Percentiles rank a stretch among this genome's conserved stretches.
Conservation (phyloP, 2,113 vertebrate species). For the Cnemophilus loriae region DNA sequence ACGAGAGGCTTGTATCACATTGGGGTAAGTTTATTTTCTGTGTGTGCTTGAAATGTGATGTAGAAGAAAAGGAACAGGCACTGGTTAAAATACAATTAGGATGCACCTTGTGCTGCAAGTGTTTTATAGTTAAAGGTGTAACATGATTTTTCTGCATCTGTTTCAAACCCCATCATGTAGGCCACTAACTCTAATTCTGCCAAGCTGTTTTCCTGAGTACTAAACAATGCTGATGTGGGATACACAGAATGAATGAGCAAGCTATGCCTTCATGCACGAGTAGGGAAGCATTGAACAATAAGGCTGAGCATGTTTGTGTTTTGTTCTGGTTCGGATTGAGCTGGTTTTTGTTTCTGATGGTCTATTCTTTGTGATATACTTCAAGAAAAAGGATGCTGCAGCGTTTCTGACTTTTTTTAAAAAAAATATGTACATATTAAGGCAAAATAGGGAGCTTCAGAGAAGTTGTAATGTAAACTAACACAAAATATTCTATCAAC, state of each 20-base stretch:
- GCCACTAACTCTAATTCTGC: background rate
- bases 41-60: background rate
- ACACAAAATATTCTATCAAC: background rate
- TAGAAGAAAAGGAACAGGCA: background rate
- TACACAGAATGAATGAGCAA: background rate
- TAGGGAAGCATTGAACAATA: background rate
- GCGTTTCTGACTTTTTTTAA: background rate
- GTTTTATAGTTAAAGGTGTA: background rate
- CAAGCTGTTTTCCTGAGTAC: background rate
- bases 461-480: background rate
- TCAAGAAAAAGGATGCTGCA: background rate
- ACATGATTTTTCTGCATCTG: background rate
- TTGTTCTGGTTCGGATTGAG: background rate
- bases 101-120: background rate
- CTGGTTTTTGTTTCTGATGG: background rate
- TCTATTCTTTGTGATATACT: background rate
- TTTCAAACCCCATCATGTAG: background rate
- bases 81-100: background rate
- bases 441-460: background rate
- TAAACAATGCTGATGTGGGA: background rate
- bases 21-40: constrained; percentile 80
- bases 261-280: background rate
- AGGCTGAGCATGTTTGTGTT: background rate
- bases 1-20: constrained; percentile 93
- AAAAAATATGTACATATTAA: background rate